phyloP scores from a whole-genome alignment of 1,140 invertebrate species.

The Pollicipes pollicipes region DNA sequence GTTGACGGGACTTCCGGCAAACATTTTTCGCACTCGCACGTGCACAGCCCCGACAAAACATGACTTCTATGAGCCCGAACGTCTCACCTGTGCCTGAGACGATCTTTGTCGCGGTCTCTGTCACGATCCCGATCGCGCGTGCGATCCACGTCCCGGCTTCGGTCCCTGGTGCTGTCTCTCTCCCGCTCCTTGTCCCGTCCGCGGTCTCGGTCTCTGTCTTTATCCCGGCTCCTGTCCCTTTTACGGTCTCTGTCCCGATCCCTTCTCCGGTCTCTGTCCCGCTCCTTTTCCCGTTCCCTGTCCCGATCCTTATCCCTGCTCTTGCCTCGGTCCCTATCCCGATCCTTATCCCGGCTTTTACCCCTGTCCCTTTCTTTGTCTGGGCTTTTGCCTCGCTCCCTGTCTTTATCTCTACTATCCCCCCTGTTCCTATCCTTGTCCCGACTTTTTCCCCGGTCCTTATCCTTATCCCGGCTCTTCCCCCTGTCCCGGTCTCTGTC shows the following conservation, averaged over 20 bases:
- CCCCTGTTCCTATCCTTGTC: not conserved
- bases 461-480: too few species aligned
- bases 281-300: too few species aligned
- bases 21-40: too few species aligned
- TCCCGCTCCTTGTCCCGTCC: conserved; percentile 12
- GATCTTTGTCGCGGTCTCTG: conserved; percentile 4
- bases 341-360: not conserved
- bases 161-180: conserved; percentile 8
- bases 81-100: conserved; percentile 10
- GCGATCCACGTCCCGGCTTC: conserved; percentile 8
- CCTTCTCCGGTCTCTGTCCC: conserved; percentile 7
- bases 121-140: too few species aligned
- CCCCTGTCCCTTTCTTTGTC: conserved; percentile 12
- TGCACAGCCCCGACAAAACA: not conserved
- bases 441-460: not conserved
- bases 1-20: not conserved
- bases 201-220: conserved; percentile 13
- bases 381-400: conserved; percentile 10
- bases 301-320: too few species aligned
- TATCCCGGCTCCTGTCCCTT: conserved; percentile 11
- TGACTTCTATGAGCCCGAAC: conserved; percentile 8
- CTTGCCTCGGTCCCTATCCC: too few species aligned
- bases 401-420: conserved; percentile 9
- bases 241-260: not conserved
- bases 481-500: conserved; percentile 13